Base-by-base conservation (phyloP, 1,140 invertebrate species). In the Eciton burchellii region DNA sequence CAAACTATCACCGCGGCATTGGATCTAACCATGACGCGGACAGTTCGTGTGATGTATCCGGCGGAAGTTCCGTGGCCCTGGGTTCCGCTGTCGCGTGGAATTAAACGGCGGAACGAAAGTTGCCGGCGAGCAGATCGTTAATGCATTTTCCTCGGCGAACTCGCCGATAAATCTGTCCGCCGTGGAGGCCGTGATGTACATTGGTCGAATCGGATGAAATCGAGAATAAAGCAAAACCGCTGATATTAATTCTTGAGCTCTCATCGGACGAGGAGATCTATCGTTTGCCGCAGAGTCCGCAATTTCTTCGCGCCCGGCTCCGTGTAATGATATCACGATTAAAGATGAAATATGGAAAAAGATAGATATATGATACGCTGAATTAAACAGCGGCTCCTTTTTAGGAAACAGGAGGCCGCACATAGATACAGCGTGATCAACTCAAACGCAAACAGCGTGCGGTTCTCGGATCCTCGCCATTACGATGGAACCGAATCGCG, bases 21-120 rank as follows among this genome's bases (percentile, higher is more conserved):
- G 63, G 24, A 79, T 57, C 65, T n/a, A 70, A 70, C 74, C 74
- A 35, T 63, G 26, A 49, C 56, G 74, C 74, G 74, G 74, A 79
- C 63, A 79, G 74, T 66, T 54, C 35, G 24, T 54, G n/a, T 56
- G 56, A 79, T 79, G 43, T 70, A 79, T 79, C 63, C 63, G 63
- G 24, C 11, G 52, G n/a, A 79, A 57, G 74, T 79, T 79, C n/a
- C 45, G 63, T 49, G 35, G 63, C 54, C 5, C 74, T 43, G 29
- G 49, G 47, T 26, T 65, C 68, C 24, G 74, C 43, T 41, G 16
- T 35, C 45, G 45, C 74, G 6, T 6, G 74, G 41, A 68, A 79
- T 70, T 79, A 79, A 79, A 79, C 56, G 14, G 35, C 49, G 16
- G 16, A 29, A 66, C 45, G 9, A 8, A 68, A 68, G 62, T 56